Evolutionary conservation across 2,888 invertebrate genomes (phyloP), one percentile per base, ranked within the genome.

Genomic region (Euphydryas editha): DNA sequence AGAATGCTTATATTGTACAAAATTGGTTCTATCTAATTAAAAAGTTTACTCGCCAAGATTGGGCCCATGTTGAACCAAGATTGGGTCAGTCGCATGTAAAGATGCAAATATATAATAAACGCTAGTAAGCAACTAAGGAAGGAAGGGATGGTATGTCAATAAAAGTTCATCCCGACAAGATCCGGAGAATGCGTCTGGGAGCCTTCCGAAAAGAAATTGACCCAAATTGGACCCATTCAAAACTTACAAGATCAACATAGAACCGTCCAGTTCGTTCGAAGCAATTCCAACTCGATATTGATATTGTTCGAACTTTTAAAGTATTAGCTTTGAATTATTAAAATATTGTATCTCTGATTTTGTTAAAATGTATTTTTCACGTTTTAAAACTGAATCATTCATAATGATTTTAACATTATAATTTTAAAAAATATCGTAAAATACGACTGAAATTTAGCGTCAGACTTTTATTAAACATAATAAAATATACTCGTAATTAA

Each of bases 101-200:
- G n/a, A 55, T 30, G 57, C 57, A 58, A 59, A 67, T 67, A 65
- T 44, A 42, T 67, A 64, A 67, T 68, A 64, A n/a, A 39, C 60
- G 54, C 58, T 57, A 64, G 46, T 66, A 65, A 67, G 67, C 59
- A 67, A 72, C 57, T 59, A 59, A 51, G 58, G n/a, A 64, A 56
- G 59, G 59, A 30, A 30, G 59, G 58, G 68, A 68, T 68, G 65
- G 68, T 67, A 63, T 70, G 69, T 72, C 73, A 74, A 77, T 75
- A 76, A 76, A 76, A 76, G 73, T 77, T 75, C 72, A 74, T 73
- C 70, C 77, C 65, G 51, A 57, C 66, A 68, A 74, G 21, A 76
- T 75, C 74, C 74, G 69, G 65, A 60, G 71, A 66, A 73, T 67
- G 66, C 61, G 69, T 70, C 63, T 65, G 60, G 54, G 69, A 60